Evolutionary conservation across 2,113 vertebrate species (phyloP), one percentile per base, ranked within the genome.

Genomic region (Dicentrarchus labrax): DNA sequence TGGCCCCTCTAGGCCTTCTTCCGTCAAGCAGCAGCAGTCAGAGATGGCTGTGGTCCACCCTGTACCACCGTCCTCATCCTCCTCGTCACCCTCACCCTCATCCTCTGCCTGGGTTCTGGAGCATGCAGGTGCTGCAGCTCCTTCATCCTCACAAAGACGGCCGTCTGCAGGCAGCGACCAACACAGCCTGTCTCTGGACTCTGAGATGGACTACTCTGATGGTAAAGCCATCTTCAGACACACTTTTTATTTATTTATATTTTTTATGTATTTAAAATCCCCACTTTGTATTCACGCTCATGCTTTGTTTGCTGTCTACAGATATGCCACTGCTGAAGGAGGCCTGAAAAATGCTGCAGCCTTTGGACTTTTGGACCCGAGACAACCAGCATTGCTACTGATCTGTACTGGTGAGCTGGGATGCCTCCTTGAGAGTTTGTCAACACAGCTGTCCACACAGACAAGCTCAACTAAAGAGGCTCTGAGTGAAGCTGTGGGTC

Each of bases 321-420:
- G 98, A 99, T 95, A 99, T 98, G 93, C 98, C 98, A 7, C 95
- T 99, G 88, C 72, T 99, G 91, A 99, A 99, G 95, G 97, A 99
- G 95, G 97, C 98, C 80, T 98, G 96, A 99, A 93, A 79, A 82
- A 84, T 85, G 57, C 65, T 6, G 43, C 82, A 72, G 72, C 64
- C 64, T 78, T 73, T 73, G 65, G 75, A 85, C 66, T 90, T 89
- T n/a, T n/a, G n/a, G n/a, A 71, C 22, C 80, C 17, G 16, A 77
- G 76, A 80, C 68, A 73, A 51, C 54, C 76, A 78, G 75, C 68
- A n/a, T 64, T 83, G 74, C 70, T 50, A 71, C 82, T 80, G 69
- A 84, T 61, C 74, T 90, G 86, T 62, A 78, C 83, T 65, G 82
- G 79, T 84, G 83, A 91, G 80, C 80, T 57, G 30, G 80, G 82